Conservation (phyloP, 2,888 invertebrate species). For the Orchesellides sinensis region DNA sequence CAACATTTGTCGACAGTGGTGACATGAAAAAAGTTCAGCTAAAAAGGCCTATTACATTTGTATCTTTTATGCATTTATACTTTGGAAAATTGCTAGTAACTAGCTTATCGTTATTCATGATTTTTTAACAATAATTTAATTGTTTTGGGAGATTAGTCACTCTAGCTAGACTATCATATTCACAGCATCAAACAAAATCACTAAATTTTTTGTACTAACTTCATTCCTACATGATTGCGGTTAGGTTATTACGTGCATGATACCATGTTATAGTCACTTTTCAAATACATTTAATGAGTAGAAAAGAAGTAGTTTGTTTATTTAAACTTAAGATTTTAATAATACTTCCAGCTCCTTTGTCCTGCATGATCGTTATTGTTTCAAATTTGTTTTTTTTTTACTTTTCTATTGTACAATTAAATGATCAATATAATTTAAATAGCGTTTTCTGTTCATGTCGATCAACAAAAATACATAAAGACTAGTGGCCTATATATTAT, state of each 20-base stretch:
- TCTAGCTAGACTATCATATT: no score
- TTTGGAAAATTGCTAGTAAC: no score
- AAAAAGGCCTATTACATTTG: neutral
- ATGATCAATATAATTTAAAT: neutral
- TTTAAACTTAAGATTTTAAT: no score
- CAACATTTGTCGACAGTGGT: neutral
- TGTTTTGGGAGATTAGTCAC: no score
- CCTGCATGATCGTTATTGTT: neutral
- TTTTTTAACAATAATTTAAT: no score
- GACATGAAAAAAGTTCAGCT: neutral
- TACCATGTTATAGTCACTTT: no score
- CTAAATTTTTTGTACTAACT: neutral
- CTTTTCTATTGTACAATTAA: slow-evolving; percentile 6
- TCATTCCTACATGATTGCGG: slow-evolving; percentile 4
- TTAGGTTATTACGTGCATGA: no score
- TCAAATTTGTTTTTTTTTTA: slow-evolving; percentile 2
- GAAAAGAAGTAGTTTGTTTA: no score
- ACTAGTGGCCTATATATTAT: neutral
- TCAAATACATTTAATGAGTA: no score
- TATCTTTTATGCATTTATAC: neutral
- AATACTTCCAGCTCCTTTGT: neutral
- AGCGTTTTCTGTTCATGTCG: neutral
- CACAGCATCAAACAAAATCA: no score
- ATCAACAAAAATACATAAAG: no score
- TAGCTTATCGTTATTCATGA: no score